These are phyloP conservation scores for Stictocephala bisonia DNA, from an alignment of 2,888 invertebrate genomes.

Conservation along the genomic window DNA sequence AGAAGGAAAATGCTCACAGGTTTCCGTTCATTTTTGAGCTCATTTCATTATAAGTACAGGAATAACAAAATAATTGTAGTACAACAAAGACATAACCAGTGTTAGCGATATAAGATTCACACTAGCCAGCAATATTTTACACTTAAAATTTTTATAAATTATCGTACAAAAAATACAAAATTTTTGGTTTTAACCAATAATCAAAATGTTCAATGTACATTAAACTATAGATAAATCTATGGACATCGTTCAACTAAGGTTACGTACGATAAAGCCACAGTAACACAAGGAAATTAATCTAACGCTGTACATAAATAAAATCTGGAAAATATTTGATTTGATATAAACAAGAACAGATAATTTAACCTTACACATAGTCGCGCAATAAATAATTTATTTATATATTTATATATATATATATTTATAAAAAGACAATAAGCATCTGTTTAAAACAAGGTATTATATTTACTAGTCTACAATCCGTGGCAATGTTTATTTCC, in stretches of 20 bases:
- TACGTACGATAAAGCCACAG: slow-evolving; percentile 36
- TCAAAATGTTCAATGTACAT: slow-evolving; percentile 31
- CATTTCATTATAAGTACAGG: slow-evolving; percentile 42
- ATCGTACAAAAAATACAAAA: slow-evolving; percentile 48
- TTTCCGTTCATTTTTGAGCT: slow-evolving; percentile 32
- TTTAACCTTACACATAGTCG: slow-evolving; percentile 37
- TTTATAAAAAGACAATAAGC: slow-evolving; percentile 45
- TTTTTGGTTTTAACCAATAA: slow-evolving; percentile 45
- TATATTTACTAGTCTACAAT: slow-evolving; percentile 33
- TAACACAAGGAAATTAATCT: slow-evolving; percentile 27
- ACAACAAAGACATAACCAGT: slow-evolving; percentile 44
- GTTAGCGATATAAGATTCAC: slow-evolving; percentile 40
- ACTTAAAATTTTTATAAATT: slow-evolving; percentile 39
- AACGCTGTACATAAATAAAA: slow-evolving; percentile 33
- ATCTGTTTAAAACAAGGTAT: slow-evolving; percentile 38
- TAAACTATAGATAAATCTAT: slow-evolving; percentile 15
- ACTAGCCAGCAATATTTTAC: slow-evolving; percentile 42
- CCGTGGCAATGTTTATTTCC: slow-evolving; percentile 33
- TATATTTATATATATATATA: slow-evolving; percentile 43
- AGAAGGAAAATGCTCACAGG: slow-evolving; percentile 11
- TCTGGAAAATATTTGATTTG: slow-evolving; percentile 24
- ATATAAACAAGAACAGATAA: slow-evolving; percentile 31
- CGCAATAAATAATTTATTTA: slow-evolving; percentile 47
- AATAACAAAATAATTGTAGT: slow-evolving; percentile 46
- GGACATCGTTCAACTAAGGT: slow-evolving; percentile 30